Percentiles rank a stretch among this genome's conserved stretches.
These are phyloP conservation scores for Diploscapter pachys DNA, from an alignment of 1,140 invertebrate genomes.

Conservation along the genomic window DNA sequence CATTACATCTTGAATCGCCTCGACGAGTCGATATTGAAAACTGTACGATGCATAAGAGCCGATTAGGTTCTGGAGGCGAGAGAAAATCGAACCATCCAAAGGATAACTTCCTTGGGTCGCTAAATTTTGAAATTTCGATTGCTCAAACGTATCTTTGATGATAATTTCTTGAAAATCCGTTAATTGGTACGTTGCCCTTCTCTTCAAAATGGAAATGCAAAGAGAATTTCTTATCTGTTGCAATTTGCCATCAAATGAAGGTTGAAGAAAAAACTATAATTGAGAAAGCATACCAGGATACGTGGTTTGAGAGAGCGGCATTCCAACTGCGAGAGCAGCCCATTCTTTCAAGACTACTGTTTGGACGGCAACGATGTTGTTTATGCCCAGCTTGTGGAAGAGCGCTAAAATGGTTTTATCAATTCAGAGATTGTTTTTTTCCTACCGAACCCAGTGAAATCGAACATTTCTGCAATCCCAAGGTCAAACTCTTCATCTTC, in stretches of 20 bases:
- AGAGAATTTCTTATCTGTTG: too few species aligned
- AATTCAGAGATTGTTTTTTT: background rate
- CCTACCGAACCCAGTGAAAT: slow-evolving; percentile 5
- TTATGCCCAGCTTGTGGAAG: slow-evolving; percentile 4
- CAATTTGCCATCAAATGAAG: background rate
- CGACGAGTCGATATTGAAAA: too few species aligned
- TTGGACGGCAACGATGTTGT: slow-evolving; percentile 11
- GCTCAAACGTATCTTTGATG: too few species aligned
- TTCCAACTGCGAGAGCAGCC: background rate
- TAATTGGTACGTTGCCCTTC: too few species aligned
- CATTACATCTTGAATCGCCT: too few species aligned
- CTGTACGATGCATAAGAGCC: too few species aligned
- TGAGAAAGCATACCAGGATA: background rate
- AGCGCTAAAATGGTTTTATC: background rate
- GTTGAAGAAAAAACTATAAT: background rate
- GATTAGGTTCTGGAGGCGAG: too few species aligned
- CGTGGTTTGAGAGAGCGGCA: background rate
- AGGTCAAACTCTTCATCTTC: background rate
- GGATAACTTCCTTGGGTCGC: too few species aligned
- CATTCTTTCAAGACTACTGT: slow-evolving; percentile 1
- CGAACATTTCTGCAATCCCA: slow-evolving; percentile 11
- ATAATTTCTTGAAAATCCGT: too few species aligned
- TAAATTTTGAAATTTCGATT: too few species aligned
- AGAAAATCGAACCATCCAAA: too few species aligned
- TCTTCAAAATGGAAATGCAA: too few species aligned